Evolutionary conservation across 2,888 invertebrate genomes (phyloP).

Genomic region (Dasysyrphus tricinctus): DNA sequence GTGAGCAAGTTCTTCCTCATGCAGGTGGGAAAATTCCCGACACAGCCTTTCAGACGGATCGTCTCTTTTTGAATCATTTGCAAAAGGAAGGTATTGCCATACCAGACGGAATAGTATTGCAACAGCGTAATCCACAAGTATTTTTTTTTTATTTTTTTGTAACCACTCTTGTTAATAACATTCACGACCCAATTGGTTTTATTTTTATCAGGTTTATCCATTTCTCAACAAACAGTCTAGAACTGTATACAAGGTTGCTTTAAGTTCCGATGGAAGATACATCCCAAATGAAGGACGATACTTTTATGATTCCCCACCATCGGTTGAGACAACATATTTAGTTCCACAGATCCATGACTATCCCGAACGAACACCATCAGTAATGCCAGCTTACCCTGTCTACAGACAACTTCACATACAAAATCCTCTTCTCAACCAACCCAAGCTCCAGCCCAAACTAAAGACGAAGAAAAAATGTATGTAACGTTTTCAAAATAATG

Average conservation of each 20-base stretch:
- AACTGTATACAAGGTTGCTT: slow-evolving; percentile 83
- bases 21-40: slow-evolving; percentile 87
- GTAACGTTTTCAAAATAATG: not conserved
- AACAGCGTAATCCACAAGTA: slow-evolving; percentile 83
- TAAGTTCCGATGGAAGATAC: slow-evolving; percentile 85
- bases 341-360: slow-evolving; percentile 83
- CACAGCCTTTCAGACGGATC: slow-evolving; percentile 86
- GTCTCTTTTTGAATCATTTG: slow-evolving; percentile 85
- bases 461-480: slow-evolving; percentile 81
- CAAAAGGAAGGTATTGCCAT: slow-evolving; percentile 87
- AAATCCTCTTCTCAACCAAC: slow-evolving; percentile 81
- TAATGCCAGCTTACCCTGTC: slow-evolving; percentile 79
- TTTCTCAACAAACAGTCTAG: slow-evolving; percentile 80
- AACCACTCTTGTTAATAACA: not conserved
- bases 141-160: not conserved
- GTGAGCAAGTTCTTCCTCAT: slow-evolving; percentile 86
- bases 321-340: slow-evolving; percentile 86
- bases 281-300: slow-evolving; percentile 84
- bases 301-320: slow-evolving; percentile 82
- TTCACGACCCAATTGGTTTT: not conserved
- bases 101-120: slow-evolving; percentile 86
- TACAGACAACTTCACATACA: slow-evolving; percentile 80
- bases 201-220: slow-evolving; percentile 80
- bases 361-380: slow-evolving; percentile 75
- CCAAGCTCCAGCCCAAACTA: slow-evolving; percentile 80